These are phyloP conservation scores for Volucella inflata DNA, from an alignment of 2,888 invertebrate genomes.

Conservation along the genomic window DNA sequence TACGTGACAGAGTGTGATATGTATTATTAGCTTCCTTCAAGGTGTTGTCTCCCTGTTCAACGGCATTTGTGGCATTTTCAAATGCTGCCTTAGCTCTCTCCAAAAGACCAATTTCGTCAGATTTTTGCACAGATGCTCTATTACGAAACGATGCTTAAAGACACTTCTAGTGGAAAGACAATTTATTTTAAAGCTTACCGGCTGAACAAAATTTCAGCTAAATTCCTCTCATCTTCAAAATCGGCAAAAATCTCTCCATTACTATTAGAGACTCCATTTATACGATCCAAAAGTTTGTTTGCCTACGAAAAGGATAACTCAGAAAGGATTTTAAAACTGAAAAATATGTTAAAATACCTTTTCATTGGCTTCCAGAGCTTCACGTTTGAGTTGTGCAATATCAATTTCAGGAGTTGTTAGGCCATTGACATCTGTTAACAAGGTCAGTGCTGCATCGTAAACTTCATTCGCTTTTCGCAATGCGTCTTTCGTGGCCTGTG, in stretches of 20 bases:
- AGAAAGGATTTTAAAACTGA: not conserved
- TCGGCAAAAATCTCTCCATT: slow-evolving; percentile 86
- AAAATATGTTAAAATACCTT: slow-evolving; percentile 84
- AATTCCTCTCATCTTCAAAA: slow-evolving; percentile 87
- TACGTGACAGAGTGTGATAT: slow-evolving; percentile 86
- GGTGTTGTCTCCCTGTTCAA: slow-evolving; percentile 92
- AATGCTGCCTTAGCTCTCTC: slow-evolving; percentile 91
- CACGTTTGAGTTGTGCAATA: slow-evolving; percentile 87
- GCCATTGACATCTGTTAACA: slow-evolving; percentile 91
- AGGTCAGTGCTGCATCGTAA: slow-evolving; percentile 91
- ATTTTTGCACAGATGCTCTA: slow-evolving; percentile 88
- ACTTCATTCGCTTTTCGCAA: slow-evolving; percentile 90
- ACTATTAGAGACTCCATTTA: slow-evolving; percentile 79
- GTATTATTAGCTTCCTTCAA: slow-evolving; percentile 92
- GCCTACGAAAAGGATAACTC: slow-evolving; percentile 76
- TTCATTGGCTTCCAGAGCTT: slow-evolving; percentile 87
- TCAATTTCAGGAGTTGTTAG: slow-evolving; percentile 91
- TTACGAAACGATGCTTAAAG: not conserved
- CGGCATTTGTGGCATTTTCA: slow-evolving; percentile 92
- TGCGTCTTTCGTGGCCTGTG: slow-evolving; percentile 89
- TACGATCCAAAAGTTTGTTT: slow-evolving; percentile 79
- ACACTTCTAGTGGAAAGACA: not conserved
- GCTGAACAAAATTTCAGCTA: slow-evolving; percentile 88
- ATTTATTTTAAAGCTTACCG: slow-evolving; percentile 77
- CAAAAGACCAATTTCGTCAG: slow-evolving; percentile 90